Evolutionary conservation across 1,140 invertebrate species (phyloP), one percentile per base, ranked within the genome.

Genomic region (Drosophila simulans): DNA sequence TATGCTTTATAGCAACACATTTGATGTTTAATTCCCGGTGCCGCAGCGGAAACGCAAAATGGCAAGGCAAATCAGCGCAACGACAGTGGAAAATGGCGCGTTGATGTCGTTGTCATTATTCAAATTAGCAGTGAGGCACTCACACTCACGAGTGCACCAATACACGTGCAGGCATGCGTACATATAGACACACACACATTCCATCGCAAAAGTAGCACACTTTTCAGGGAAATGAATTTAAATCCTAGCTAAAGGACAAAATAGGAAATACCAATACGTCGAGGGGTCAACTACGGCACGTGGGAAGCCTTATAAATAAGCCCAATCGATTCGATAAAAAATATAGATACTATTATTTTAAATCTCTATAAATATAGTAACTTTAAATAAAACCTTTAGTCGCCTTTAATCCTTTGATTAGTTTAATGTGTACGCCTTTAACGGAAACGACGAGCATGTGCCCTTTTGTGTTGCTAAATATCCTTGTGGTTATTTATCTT

Each of bases 101-200:
- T 70, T 89, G 84, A 80, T 78, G 84, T 83, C 80, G 80, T 73
- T 89, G 77, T 89, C 84, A 89, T 89, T 89, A 89, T 89, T 89
- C 84, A 89, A 89, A 89, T 89, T 89, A 89, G 84, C 77, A 77
- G 58, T 74, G 78, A 75, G 68, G 53, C 79, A 80, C 68, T 48
- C 51, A 70, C 65, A 71, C 81, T 73, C 72, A 69, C 76, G 80
- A 49, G 35, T 77, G 71, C 75, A 88, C 79, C 54, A 35, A 78
- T 46, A 64, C 45, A 37, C 51, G 39, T 48, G 58, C 59, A 25
- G 25, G 12, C n/a, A 63, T 46, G 13, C 45, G 15, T 15, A 43
- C 52, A 27, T 39, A 58, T 40, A 37, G 0, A 17, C 49, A 35
- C 31, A 31, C 22, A 27, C 22, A 46, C 80, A 66, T 60, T 80